phyloP scores from a whole-genome alignment of 2,113 vertebrate genomes.

The Arizona elegans region DNA sequence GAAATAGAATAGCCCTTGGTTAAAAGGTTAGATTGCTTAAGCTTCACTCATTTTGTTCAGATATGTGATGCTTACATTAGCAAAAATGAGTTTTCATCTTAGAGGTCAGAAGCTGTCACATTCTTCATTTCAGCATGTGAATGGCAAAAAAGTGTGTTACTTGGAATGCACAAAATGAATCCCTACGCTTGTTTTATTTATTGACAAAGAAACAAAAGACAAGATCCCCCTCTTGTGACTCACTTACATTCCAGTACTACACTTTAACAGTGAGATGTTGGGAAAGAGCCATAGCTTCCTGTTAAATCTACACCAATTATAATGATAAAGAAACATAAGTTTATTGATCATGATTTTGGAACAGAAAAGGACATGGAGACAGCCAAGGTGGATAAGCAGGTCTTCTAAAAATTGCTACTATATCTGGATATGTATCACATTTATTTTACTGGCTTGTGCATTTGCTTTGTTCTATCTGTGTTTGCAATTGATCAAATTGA shows the following conservation, averaged over 20 bases:
- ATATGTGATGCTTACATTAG: slow-evolving; percentile 33
- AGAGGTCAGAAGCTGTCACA: slow-evolving; percentile 26
- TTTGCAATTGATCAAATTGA: not conserved
- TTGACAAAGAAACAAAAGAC: slow-evolving; percentile 17
- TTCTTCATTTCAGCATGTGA: slow-evolving; percentile 47
- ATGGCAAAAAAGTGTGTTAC: slow-evolving; percentile 30
- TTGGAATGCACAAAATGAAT: slow-evolving; percentile 34
- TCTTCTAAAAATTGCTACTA: not conserved
- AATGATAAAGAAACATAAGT: rapidly evolving
- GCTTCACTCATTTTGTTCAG: slow-evolving; percentile 39
- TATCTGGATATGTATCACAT: not conserved
- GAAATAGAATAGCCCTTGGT: not conserved
- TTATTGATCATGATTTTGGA: not conserved
- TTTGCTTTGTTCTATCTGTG: not conserved
- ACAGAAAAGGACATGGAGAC: not conserved
- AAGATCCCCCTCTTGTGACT: slow-evolving; percentile 28
- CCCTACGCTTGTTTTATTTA: slow-evolving; percentile 2
- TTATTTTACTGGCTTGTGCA: not conserved
- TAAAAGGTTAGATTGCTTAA: slow-evolving; percentile 27
- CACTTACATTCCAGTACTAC: not conserved
- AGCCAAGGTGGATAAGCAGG: not conserved
- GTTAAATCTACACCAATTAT: not conserved
- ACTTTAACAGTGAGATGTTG: not conserved
- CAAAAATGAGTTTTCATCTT: slow-evolving; percentile 41
- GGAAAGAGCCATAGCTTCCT: not conserved